Conservation (phyloP, 2,797 vertebrate genomes). For the Catharus ustulatus region DNA sequence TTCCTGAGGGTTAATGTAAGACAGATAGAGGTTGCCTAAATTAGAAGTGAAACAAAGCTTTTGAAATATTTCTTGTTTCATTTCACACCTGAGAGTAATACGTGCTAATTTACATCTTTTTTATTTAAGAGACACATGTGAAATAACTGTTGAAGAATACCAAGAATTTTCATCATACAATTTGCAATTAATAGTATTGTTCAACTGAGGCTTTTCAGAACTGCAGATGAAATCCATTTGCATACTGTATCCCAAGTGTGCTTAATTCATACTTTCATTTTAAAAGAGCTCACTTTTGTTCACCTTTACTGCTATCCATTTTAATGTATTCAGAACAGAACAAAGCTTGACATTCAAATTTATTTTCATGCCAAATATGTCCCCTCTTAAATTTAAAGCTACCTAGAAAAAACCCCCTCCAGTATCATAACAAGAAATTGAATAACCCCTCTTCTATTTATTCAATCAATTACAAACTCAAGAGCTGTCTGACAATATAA, state of each 20-base stretch:
- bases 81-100: conserved; percentile 56
- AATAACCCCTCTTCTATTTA: conserved; percentile 3
- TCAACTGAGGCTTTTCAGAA: conserved; percentile 46
- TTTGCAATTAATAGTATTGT: conserved; percentile 54
- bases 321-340: conserved; percentile 46
- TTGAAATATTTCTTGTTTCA: conserved; percentile 55
- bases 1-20: conserved; percentile 26
- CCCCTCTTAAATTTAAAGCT: conserved; percentile 29
- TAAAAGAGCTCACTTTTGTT: conserved; percentile 37
- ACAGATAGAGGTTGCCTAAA: conserved; percentile 24
- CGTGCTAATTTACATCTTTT: conserved; percentile 40
- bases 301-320: conserved; percentile 58
- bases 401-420: not conserved
- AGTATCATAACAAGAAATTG: not conserved
- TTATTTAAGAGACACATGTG: conserved; percentile 46
- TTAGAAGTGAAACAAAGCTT: conserved; percentile 57
- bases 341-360: conserved; percentile 7
- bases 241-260: conserved; percentile 58
- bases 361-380: not conserved
- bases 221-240: conserved; percentile 60
- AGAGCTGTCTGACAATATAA: not conserved
- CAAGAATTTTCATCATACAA: conserved; percentile 41
- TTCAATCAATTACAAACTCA: conserved; percentile 7
- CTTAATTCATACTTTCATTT: conserved; percentile 58
- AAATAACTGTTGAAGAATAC: conserved; percentile 61